Evolutionary conservation across 2,113 vertebrate species (phyloP).

Genomic region (Psophia crepitans): DNA sequence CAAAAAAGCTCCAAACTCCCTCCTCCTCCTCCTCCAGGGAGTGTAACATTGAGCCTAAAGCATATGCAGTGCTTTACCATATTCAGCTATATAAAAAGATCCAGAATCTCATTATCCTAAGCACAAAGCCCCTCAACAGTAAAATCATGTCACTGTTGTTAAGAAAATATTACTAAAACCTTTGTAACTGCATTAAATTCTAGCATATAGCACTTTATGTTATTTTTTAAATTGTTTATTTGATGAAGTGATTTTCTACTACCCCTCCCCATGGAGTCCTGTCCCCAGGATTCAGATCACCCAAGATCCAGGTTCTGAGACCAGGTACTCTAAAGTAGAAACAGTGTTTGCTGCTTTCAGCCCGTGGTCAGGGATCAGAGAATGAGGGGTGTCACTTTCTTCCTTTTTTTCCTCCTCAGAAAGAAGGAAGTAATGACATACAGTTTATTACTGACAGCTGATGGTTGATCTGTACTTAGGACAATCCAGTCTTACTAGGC

Average conservation of each 20-base stretch:
- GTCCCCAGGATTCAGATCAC: neutral
- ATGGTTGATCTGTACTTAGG: neutral
- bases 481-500: neutral
- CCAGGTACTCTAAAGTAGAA: neutral
- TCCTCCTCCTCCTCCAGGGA: neutral
- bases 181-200: neutral
- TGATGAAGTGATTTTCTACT: neutral
- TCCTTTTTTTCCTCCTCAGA: neutral
- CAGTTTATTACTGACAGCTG: neutral
- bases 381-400: neutral
- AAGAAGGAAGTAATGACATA: neutral
- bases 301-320: neutral
- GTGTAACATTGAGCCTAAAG: neutral
- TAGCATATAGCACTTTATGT: neutral
- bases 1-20: neutral
- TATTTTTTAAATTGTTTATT: neutral
- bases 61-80: neutral
- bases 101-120: neutral
- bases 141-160: neutral
- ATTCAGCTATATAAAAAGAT: neutral
- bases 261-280: neutral
- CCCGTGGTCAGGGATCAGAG: neutral
- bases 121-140: neutral
- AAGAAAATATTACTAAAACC: neutral
- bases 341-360: neutral